phyloP scores from a whole-genome alignment of 2,797 vertebrate genomes.

The Eulemur albifrons region DNA sequence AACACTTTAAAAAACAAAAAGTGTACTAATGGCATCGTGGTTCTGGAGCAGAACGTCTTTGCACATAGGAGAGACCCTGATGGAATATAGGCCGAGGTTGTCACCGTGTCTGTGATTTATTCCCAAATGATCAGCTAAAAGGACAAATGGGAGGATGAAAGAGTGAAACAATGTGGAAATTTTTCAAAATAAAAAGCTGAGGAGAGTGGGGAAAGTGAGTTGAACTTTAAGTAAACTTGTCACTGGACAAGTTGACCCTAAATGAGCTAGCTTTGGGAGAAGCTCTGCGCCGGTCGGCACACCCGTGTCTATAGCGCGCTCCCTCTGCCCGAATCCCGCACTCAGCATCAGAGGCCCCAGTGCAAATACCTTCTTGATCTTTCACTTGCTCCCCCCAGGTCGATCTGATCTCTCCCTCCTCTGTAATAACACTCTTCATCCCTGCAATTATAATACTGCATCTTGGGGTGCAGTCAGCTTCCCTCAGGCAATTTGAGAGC shows the following conservation, averaged over 20 bases:
- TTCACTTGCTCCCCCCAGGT: neutral
- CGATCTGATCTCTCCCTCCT: neutral
- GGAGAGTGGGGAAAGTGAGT: neutral
- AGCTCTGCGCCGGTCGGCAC: neutral
- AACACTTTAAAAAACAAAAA: neutral
- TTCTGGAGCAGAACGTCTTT: neutral
- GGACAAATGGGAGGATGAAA: neutral
- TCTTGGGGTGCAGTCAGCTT: neutral
- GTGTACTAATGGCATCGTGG: neutral
- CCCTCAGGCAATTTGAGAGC: neutral
- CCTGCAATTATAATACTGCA: neutral
- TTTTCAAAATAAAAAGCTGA: neutral
- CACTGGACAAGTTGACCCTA: neutral
- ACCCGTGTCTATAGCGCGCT: fast-evolving
- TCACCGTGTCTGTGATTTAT: neutral
- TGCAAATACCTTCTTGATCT: neutral
- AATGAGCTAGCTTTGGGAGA: neutral
- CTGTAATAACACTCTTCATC: neutral
- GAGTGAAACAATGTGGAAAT: neutral
- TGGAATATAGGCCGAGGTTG: neutral
- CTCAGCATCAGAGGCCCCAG: neutral
- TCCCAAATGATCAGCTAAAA: neutral
- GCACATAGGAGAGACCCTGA: neutral
- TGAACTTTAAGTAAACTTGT: neutral
- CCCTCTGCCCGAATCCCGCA: neutral